Evolutionary conservation across 2,888 invertebrate genomes (phyloP).

Genomic region (Drosophila suboccidentalis): DNA sequence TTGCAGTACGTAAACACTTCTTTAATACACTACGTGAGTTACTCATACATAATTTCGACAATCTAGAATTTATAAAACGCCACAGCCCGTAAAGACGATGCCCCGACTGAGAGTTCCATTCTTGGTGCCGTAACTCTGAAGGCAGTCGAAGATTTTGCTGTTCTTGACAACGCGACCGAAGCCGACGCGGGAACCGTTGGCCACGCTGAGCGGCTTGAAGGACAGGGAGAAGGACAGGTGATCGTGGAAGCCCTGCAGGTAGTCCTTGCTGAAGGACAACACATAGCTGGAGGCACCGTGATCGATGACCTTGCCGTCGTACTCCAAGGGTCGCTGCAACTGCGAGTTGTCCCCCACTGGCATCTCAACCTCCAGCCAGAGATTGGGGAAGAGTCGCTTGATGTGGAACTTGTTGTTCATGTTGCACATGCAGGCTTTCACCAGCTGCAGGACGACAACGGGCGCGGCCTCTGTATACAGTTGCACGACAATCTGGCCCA

Average conservation of each 20-base stretch:
- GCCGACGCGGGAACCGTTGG: conserved; percentile 75
- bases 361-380: conserved; percentile 73
- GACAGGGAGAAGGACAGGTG: conserved; percentile 74
- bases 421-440: conserved; percentile 63
- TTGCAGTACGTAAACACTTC: neutral
- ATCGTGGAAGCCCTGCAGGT: conserved; percentile 58
- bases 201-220: conserved; percentile 74
- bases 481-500: conserved; percentile 71
- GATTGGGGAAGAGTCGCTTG: conserved; percentile 68
- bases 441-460: conserved; percentile 66
- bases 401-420: conserved; percentile 59
- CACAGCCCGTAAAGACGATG: conserved; percentile 69
- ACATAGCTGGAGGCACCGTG: conserved; percentile 59
- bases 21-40: neutral
- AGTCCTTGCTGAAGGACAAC: conserved; percentile 65
- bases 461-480: conserved; percentile 79
- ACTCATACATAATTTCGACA: neutral
- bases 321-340: conserved; percentile 48
- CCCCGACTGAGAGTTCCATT: conserved; percentile 76
- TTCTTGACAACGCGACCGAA: conserved; percentile 79
- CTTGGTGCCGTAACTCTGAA: conserved; percentile 78
- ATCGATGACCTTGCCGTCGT: conserved; percentile 67
- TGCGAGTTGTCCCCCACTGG: conserved; percentile 32
- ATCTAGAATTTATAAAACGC: conserved; percentile 55
- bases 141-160: conserved; percentile 62